These are phyloP conservation scores for Hycleus cichorii DNA, from an alignment of 1,140 invertebrate genomes.

Conservation along the genomic window DNA sequence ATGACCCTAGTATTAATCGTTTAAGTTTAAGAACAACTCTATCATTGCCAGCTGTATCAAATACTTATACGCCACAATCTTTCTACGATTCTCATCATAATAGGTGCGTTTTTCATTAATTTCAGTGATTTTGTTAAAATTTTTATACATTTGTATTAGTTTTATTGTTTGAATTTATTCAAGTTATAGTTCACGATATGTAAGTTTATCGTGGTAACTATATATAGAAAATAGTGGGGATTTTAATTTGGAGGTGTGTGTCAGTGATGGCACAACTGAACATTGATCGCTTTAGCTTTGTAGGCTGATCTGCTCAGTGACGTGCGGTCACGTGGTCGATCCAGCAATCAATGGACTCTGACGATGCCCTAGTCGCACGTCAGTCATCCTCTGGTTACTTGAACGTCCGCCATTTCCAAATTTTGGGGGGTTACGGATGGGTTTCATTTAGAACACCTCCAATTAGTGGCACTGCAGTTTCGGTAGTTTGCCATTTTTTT, in stretches of 20 bases:
- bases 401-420: slow-evolving; percentile 56
- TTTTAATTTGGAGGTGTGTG: slow-evolving; percentile 47
- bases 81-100: not conserved
- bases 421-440: slow-evolving; percentile 51
- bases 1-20: slow-evolving; percentile 34
- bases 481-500: slow-evolving; percentile 47
- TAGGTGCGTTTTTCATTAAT: not conserved
- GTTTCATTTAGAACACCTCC: slow-evolving; percentile 52
- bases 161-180: no score
- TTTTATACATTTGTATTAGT: no score
- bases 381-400: slow-evolving; percentile 48
- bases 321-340: slow-evolving; percentile 55
- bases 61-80: not conserved
- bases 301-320: slow-evolving; percentile 59
- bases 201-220: slow-evolving; percentile 12
- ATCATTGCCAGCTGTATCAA: slow-evolving; percentile 30
- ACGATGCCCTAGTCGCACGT: slow-evolving; percentile 42
- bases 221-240: slow-evolving; percentile 30
- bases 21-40: slow-evolving; percentile 29
- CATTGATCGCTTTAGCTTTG: slow-evolving; percentile 53
- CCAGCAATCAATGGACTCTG: slow-evolving; percentile 50
- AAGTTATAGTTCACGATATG: slow-evolving; percentile 36
- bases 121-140: no score
- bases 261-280: slow-evolving; percentile 59
- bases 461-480: slow-evolving; percentile 49